A percentile compares a stretch with the other conserved stretches of the same genome.
These are phyloP conservation scores for Eudemis profundana DNA, from an alignment of 2,888 invertebrate genomes.

Conservation along the genomic window DNA sequence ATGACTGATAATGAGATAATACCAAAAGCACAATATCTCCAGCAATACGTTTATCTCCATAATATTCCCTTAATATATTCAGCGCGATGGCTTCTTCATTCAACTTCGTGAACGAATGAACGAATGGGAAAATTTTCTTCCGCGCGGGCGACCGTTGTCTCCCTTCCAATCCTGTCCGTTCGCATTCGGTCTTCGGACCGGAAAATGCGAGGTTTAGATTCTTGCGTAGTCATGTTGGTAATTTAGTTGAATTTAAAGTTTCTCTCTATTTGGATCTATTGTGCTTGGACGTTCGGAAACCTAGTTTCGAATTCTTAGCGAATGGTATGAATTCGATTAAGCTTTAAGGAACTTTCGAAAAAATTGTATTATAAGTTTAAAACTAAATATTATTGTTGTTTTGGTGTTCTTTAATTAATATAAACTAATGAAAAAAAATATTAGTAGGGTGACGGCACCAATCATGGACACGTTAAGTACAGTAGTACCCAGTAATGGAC, in stretches of 20 bases:
- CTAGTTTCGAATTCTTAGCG: slow-evolving; percentile 4
- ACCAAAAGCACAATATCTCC: not conserved
- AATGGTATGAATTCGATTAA: no score
- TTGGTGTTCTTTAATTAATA: no score
- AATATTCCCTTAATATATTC: slow-evolving; percentile 25
- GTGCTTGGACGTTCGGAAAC: slow-evolving; percentile 9
- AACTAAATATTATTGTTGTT: not conserved
- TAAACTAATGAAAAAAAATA: no score
- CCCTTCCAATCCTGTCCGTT: slow-evolving; percentile 35
- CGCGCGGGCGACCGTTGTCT: slow-evolving; percentile 29
- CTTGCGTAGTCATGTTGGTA: slow-evolving; percentile 34
- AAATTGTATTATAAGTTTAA: no score
- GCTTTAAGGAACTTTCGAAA: no score
- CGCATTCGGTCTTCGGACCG: slow-evolving; percentile 37
- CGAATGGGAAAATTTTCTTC: slow-evolving; percentile 33
- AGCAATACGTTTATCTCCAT: slow-evolving; percentile 19
- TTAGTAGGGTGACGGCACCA: no score
- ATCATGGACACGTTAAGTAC: no score
- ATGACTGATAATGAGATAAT: no score
- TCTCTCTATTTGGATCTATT: slow-evolving; percentile 8
- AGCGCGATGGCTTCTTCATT: slow-evolving; percentile 16
- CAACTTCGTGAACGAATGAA: slow-evolving; percentile 25
- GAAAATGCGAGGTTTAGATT: slow-evolving; percentile 33
- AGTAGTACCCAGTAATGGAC: no score
- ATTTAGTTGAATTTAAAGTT: slow-evolving; percentile 40